Conservation (phyloP, 2,888 invertebrate species). For the Ophonus ardosiacus region DNA sequence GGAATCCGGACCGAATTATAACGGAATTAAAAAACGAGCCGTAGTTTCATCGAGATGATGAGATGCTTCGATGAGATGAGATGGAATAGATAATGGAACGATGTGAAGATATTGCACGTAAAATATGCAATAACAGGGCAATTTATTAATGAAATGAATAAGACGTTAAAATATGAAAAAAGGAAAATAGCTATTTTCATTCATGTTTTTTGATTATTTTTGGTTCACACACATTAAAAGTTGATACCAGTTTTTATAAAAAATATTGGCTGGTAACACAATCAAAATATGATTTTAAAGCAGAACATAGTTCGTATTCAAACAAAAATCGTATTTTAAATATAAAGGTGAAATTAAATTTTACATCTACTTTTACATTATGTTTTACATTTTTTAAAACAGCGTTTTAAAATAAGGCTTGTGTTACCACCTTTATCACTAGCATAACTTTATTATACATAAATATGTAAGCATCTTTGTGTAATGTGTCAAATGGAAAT, state of each 20-base stretch:
- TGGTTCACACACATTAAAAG: neutral
- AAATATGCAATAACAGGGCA: neutral
- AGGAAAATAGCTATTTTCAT: neutral
- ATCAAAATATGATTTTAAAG: too few relatives aligned
- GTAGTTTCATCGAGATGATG: conserved; percentile 1
- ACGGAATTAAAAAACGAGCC: conserved; percentile 55
- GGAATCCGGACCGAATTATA: conserved; percentile 51
- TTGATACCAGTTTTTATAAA: neutral
- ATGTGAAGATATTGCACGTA: neutral
- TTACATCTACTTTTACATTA: too few relatives aligned
- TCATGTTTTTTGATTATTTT: neutral
- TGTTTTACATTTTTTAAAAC: too few relatives aligned
- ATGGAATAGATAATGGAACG: neutral
- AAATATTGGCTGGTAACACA: neutral
- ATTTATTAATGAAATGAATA: neutral
- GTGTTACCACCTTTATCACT: too few relatives aligned
- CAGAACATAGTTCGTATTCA: too few relatives aligned
- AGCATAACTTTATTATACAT: too few relatives aligned
- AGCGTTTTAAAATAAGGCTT: too few relatives aligned
- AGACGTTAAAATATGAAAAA: neutral
- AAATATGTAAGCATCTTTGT: too few relatives aligned
- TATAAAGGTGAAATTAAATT: too few relatives aligned
- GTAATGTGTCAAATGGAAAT: too few relatives aligned
- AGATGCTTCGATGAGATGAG: neutral
- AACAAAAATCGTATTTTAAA: too few relatives aligned